Base-by-base conservation (phyloP, 2,797 vertebrate genomes). In the Propithecus perrieri region DNA sequence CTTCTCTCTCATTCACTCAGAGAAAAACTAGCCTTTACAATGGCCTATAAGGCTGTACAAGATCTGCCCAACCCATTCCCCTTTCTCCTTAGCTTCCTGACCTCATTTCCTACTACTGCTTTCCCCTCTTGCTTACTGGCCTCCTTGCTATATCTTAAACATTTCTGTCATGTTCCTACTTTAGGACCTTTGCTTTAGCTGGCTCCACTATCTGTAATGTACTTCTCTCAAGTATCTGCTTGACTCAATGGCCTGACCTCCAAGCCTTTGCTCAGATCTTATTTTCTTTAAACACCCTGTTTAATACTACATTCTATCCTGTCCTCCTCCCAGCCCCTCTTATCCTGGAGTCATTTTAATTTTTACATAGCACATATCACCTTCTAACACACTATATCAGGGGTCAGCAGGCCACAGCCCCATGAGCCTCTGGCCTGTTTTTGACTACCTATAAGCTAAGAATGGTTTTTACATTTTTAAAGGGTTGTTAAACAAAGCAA, bases 221-320 rank as follows among this genome's bases (percentile, higher is more conserved):
- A 53, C n/a, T 76, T 86, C 46, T 89, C 41, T 55, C 59, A 84
- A 59, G 33, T 91, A 85, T 14, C 65, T 84, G 9, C 17, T 78
- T 94, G 74, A 11, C 48, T 96, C 41, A 3, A 46, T 71, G 48
- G 35, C 18, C 50, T 94, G 17, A 59, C 59, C 1, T 57, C 67
- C 26, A 76, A 74, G 22, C 92, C 26, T 95, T 89, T 91, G 46
- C 38, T 96, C 74, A 80, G 89, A 78, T 79, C n/a, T 91, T 43
- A 59, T 65, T 38, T 79, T 85, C 57, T 86, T 4, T 93, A 35
- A 94, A 84, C 7, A 74, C 38, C 30, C 43, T 38, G 0, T 85
- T 85, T 86, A 46, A 90, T 78, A 59, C 33, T 90, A 5, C 38
- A 48, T 79, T 18, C 65, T 74, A 22, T 53, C 53, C 7, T 26